Base-by-base conservation (phyloP, 2,888 invertebrate species). In the Pollenia angustigena region DNA sequence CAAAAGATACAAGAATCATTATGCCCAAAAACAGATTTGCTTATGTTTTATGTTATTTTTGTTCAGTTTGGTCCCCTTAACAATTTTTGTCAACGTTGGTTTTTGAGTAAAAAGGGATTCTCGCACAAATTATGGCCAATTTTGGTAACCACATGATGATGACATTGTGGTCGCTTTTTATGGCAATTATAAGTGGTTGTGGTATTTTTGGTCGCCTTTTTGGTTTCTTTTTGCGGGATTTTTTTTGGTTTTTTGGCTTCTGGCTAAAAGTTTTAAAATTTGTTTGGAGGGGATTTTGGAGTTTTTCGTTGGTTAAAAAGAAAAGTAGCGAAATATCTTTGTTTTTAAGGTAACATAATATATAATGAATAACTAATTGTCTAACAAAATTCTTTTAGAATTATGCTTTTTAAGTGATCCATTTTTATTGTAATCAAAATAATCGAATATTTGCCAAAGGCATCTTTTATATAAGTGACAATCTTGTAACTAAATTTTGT, bases 141-240 rank as follows among this genome's bases (percentile, higher is more conserved):
- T 84, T 83, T 78, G 84, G 87, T 69, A 68, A 78, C 62, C 84
- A 81, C 87, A 81, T 84, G 69, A 69, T 79, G 75, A 69, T 62
- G 84, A 69, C 78, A 81, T 81, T 84, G 81, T 84, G 84, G 81
- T 84, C 81, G 81, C 84, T 84, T 84, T 84, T 81, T 87, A 87
- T 84, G 87, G 83, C 81, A 87, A 87, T 87, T 84, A 81, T 84
- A 81, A 78, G 84, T 84, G 87, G 72, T n/a, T 66, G 69, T 52
- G 56, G 64, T 32, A 14, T 11, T 71, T 48, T 16, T 60, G 40
- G 58, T 23, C 10, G 23, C 71, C 48, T 44, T 86, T 83, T 71
- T 76, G 74, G 50, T 11, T 66, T 48, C 54, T 12, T 14, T 72
- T 50, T 18, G 40, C 60, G 62, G 40, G 48, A 54, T 9, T 3